Evolutionary conservation across 2,888 invertebrate genomes (phyloP).

Genomic region (Enchytraeus crypticus): DNA sequence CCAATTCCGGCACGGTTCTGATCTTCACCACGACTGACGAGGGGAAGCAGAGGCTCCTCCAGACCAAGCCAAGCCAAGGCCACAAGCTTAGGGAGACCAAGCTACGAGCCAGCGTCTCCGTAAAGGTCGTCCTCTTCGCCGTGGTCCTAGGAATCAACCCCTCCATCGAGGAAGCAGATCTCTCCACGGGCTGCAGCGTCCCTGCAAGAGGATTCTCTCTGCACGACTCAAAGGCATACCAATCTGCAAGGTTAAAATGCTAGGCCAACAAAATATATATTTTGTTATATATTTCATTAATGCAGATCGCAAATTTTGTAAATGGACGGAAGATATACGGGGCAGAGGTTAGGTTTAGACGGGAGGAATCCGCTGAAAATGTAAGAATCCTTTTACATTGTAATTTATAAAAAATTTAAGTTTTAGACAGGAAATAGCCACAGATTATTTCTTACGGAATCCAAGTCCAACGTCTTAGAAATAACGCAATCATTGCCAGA

Average conservation of each 20-base stretch:
- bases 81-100: background rate
- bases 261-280: background rate
- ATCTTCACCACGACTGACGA: background rate
- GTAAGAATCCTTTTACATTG: too few relatives aligned
- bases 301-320: too few relatives aligned
- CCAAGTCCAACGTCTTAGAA: too few relatives aligned
- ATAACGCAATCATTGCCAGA: too few relatives aligned
- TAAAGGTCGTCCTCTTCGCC: background rate
- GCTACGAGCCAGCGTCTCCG: background rate
- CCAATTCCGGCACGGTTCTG: background rate
- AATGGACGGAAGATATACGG: too few relatives aligned
- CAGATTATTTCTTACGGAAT: too few relatives aligned
- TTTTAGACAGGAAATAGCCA: too few relatives aligned
- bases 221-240: background rate
- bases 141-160: background rate
- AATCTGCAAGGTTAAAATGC: background rate
- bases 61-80: background rate
- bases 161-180: background rate
- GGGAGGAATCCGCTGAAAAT: too few relatives aligned
- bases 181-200: background rate
- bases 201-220: background rate
- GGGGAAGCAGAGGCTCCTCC: background rate
- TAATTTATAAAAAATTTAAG: too few relatives aligned
- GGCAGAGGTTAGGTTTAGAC: too few relatives aligned
- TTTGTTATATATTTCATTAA: too few relatives aligned